Base-by-base conservation (phyloP, 2,797 vertebrate species). In the Hippopotamyrus pictus region DNA sequence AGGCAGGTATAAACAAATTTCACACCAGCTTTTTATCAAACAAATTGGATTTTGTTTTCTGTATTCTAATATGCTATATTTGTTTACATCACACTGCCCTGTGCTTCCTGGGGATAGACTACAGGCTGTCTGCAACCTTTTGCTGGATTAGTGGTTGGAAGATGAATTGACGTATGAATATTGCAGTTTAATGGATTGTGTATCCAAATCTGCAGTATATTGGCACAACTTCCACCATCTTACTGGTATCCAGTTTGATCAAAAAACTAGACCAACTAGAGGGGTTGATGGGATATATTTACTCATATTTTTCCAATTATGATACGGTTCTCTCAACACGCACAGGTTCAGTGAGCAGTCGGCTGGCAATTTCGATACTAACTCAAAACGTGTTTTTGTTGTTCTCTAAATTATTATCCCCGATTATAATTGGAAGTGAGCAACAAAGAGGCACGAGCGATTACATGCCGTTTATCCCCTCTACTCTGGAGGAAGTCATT, bases 401-500 rank as follows among this genome's bases (percentile, higher is more conserved):
- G 92, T 93, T 93, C 93, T 93, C 91, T 93, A 92, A 93, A 94
- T 94, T 41, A 88, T 88, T 92, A 92, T 65, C 93, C 88, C 93
- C 93, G 92, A 90, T 92, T 93, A 91, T 92, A 94, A 95, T 95
- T 92, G 93, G 92, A 93, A 87, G 90, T 11, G 57, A 90, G 92
- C 93, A 92, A 33, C 91, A 91, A 65, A 94, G 93, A 94, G 93
- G 93, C 94, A 94, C 93, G 93, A 93, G 93, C 93, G 94, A 95
- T 95, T 95, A 95, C 91, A 11, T 53, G 22, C 89, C 92, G 94
- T 95, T 94, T 94, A 95, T 95, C 93, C 93, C 92, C 92, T 89
- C 92, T 92, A 91, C 88, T 91, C 90, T 89, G 88, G 92, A 92
- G 92, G 89, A 93, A 95, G 93, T 95, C 95, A 93, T 94, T 92